Conservation (phyloP, 2,797 vertebrate species). For the Vireo griseus region DNA sequence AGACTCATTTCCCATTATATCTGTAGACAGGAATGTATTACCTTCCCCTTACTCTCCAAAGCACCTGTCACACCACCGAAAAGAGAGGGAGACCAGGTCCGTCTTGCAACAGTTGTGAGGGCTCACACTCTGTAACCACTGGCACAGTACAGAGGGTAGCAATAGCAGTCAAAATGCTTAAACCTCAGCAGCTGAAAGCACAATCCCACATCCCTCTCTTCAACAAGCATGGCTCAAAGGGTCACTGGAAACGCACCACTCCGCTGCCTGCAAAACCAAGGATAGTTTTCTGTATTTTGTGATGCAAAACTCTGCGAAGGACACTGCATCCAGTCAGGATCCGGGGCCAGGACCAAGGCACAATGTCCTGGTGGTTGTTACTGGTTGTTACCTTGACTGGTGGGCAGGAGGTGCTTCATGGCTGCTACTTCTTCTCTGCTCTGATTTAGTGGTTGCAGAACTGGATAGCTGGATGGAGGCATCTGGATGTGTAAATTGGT, state of each 20-base stretch:
- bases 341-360: neutral
- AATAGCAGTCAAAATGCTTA: neutral
- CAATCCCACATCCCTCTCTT: neutral
- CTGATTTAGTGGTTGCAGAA: neutral
- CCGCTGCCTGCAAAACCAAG: rapidly evolving
- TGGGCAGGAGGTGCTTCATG: neutral
- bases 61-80: neutral
- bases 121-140: neutral
- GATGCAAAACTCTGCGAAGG: neutral
- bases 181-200: neutral
- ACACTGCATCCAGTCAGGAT: neutral
- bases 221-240: neutral
- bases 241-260: rapidly evolving
- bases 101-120: neutral
- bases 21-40: neutral
- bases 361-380: neutral
- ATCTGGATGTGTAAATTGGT: neutral
- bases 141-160: neutral
- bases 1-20: neutral
- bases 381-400: neutral
- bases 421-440: neutral
- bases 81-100: neutral
- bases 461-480: neutral
- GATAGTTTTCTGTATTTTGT: neutral
- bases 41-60: neutral